phyloP scores from a whole-genome alignment of 2,113 vertebrate genomes.

The Neogobius melanostomus region DNA sequence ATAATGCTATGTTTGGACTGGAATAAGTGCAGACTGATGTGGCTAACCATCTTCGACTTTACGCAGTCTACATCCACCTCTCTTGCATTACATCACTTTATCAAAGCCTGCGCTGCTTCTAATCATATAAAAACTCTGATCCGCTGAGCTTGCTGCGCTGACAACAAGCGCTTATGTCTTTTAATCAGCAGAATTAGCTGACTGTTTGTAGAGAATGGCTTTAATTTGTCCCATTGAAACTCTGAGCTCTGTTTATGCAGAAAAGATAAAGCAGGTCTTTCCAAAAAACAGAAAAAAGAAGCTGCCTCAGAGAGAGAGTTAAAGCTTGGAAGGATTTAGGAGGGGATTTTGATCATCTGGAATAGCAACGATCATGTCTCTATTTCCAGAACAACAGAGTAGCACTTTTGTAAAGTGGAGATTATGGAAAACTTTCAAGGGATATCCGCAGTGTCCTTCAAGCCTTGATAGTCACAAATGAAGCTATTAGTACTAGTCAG shows the following conservation, averaged over 20 bases:
- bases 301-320: conserved; percentile 42
- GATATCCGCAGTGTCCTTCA: conserved; percentile 30
- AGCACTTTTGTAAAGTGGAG: conserved; percentile 37
- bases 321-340: conserved; percentile 55
- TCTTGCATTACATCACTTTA: conserved; percentile 57
- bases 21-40: too few species aligned
- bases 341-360: conserved; percentile 57
- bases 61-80: background rate
- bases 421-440: conserved; percentile 27
- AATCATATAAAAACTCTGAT: conserved; percentile 58
- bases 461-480: conserved; percentile 19
- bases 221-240: conserved; percentile 63
- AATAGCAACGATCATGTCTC: conserved; percentile 46
- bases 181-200: conserved; percentile 59
- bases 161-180: conserved; percentile 49
- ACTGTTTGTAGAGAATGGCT: conserved; percentile 54
- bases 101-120: conserved; percentile 32
- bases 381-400: conserved; percentile 48
- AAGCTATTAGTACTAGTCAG: conserved; percentile 13
- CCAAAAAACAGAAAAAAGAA: conserved; percentile 34
- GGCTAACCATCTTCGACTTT: too few species aligned
- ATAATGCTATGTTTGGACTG: too few species aligned
- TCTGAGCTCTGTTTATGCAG: conserved; percentile 54
- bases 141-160: conserved; percentile 10
- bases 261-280: conserved; percentile 45